Evolutionary conservation across 2,888 invertebrate species (phyloP).

Genomic region (Plutella xylostella): DNA sequence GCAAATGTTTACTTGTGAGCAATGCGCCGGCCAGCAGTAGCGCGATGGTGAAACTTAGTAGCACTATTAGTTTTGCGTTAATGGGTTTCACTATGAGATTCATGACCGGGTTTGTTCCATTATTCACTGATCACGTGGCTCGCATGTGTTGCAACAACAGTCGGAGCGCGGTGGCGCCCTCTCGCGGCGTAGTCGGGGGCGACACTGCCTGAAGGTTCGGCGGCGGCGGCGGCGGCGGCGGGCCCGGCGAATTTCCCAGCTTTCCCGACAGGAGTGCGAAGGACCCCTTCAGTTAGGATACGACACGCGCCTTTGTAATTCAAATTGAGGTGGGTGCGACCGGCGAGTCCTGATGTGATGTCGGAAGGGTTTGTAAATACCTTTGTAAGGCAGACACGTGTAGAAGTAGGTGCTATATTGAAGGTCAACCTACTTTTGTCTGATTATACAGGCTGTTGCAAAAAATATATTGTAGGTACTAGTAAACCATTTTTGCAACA

Average conservation of each 20-base stretch:
- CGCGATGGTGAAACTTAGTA: constrained; percentile 42
- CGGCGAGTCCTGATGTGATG: no score
- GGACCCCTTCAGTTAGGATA: constrained; percentile 34
- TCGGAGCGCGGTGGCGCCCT: constrained; percentile 57
- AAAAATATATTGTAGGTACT: no score
- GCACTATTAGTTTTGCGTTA: constrained; percentile 52
- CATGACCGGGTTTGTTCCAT: constrained; percentile 35
- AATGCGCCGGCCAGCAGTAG: constrained; percentile 44
- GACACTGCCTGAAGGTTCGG: constrained; percentile 56
- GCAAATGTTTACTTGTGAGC: constrained; percentile 37
- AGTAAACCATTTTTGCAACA: no score
- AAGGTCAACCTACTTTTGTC: no score
- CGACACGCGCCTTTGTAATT: no score
- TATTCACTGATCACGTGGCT: constrained; percentile 31
- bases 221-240: constrained; percentile 55
- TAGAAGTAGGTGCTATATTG: no score
- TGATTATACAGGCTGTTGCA: no score
- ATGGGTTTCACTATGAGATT: constrained; percentile 51
- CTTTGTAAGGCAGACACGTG: no score
- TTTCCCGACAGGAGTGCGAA: constrained; percentile 54
- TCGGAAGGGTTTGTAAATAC: no score
- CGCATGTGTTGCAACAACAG: constrained; percentile 46
- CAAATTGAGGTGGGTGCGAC: constrained; percentile 9
- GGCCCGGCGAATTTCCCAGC: constrained; percentile 65
- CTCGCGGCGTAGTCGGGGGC: constrained; percentile 58